Evolutionary conservation across 2,888 invertebrate species (phyloP).

Genomic region (Chaetogeoica ovagalla): DNA sequence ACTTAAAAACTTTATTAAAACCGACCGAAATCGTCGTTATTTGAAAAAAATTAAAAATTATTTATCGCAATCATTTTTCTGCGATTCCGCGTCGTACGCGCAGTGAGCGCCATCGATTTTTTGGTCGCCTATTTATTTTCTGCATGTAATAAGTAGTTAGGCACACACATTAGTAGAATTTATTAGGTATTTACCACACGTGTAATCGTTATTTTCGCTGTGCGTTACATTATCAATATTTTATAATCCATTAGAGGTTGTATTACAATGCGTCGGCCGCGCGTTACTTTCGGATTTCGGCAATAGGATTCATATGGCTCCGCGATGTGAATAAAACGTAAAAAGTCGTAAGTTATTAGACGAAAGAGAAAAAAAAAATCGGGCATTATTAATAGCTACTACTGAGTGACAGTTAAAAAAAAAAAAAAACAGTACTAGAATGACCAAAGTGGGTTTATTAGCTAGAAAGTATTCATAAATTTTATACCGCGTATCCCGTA

Average conservation of each 20-base stretch:
- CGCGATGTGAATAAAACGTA: neutral
- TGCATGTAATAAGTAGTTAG: too few relatives aligned
- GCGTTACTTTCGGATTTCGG: neutral
- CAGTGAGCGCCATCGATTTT: too few relatives aligned
- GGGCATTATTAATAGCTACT: neutral
- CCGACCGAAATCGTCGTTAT: too few relatives aligned
- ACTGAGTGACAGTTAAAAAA: neutral
- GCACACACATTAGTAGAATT: too few relatives aligned
- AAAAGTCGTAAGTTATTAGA: neutral
- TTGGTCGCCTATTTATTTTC: too few relatives aligned
- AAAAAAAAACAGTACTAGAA: slow-evolving; percentile 10
- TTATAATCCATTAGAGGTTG: neutral
- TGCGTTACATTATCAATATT: neutral
- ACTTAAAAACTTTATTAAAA: too few relatives aligned
- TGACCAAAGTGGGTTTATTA: slow-evolving; percentile 33
- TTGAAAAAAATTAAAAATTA: too few relatives aligned
- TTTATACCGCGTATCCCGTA: neutral
- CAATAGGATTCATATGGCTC: too few relatives aligned
- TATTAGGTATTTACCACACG: neutral
- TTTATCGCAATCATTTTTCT: too few relatives aligned
- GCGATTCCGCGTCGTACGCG: too few relatives aligned
- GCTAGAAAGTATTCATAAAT: slow-evolving; percentile 31
- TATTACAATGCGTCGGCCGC: slow-evolving; percentile 4
- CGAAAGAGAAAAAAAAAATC: neutral
- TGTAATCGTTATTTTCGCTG: neutral